phyloP scores from a whole-genome alignment of 2,797 vertebrate genomes.

The Geotrypetes seraphini region DNA sequence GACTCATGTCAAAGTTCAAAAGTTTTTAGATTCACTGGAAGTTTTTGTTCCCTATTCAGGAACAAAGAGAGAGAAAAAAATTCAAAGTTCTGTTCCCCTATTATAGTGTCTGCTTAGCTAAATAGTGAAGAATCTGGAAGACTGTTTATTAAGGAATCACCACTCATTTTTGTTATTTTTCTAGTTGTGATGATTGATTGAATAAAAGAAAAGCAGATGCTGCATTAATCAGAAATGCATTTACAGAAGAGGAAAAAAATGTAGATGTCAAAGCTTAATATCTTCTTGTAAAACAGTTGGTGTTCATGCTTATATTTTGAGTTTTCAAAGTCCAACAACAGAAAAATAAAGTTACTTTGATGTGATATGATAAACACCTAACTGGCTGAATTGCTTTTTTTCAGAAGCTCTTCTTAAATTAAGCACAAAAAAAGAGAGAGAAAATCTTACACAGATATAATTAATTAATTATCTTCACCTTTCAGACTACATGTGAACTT shows the following conservation, averaged over 20 bases:
- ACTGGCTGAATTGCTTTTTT: no score
- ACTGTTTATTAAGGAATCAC: constrained; percentile 27
- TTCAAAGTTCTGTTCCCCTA: constrained; percentile 19
- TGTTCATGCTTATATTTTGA: no score
- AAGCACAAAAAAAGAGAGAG: no score
- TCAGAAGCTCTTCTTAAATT: no score
- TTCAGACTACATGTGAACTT: no score
- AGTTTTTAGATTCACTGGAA: constrained; percentile 50
- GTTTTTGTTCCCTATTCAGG: constrained; percentile 7
- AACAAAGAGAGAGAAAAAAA: constrained; percentile 22
- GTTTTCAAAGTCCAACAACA: constrained; percentile 27
- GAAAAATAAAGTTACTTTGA: no score
- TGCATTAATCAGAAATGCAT: constrained; percentile 39
- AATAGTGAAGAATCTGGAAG: constrained; percentile 3
- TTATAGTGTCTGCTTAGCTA: constrained; percentile 25
- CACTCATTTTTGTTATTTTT: constrained; percentile 42
- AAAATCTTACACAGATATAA: no score
- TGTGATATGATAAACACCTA: no score
- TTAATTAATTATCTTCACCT: no score
- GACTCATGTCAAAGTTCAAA: constrained; percentile 60
- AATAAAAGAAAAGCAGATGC: constrained; percentile 30
- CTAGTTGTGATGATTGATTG: constrained; percentile 39
- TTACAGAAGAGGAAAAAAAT: constrained; percentile 35
- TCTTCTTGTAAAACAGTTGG: no score
- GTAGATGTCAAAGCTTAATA: constrained; percentile 35